phyloP scores from a whole-genome alignment of 2,888 invertebrate species.

The Scaptomyza parva region DNA sequence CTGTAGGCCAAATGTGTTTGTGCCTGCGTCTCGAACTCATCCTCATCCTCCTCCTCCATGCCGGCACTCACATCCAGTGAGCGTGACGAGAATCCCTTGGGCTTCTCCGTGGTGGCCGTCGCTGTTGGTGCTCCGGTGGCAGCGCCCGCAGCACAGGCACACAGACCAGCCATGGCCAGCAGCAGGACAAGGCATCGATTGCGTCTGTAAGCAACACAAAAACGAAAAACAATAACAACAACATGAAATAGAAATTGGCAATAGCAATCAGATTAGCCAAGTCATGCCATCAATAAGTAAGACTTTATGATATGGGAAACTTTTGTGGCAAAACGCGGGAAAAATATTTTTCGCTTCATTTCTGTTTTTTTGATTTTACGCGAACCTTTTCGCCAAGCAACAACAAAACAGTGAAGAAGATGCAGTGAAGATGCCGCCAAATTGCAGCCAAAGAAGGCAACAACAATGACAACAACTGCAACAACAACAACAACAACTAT shows the following conservation, averaged over 20 bases:
- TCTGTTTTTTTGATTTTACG: slow-evolving; percentile 65
- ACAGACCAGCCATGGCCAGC: slow-evolving; percentile 69
- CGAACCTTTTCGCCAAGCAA: slow-evolving; percentile 60
- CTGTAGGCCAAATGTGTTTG: slow-evolving; percentile 83
- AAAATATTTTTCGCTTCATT: too few species aligned
- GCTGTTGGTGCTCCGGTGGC: slow-evolving; percentile 67
- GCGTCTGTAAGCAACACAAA: slow-evolving; percentile 59
- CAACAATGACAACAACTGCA: slow-evolving; percentile 33
- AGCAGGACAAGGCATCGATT: slow-evolving; percentile 66
- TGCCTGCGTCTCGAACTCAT: slow-evolving; percentile 84
- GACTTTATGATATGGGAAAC: slow-evolving; percentile 82
- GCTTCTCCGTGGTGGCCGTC: slow-evolving; percentile 80
- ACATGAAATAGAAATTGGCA: slow-evolving; percentile 40
- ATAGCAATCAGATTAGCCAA: slow-evolving; percentile 63
- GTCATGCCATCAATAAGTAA: slow-evolving; percentile 75
- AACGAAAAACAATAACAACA: slow-evolving; percentile 9
- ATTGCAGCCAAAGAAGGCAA: slow-evolving; percentile 74
- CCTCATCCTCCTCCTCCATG: slow-evolving; percentile 77
- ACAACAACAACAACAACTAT: slow-evolving; percentile 43
- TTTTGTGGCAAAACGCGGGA: slow-evolving; percentile 79
- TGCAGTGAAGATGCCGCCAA: slow-evolving; percentile 72
- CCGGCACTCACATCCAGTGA: slow-evolving; percentile 74
- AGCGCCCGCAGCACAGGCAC: slow-evolving; percentile 69
- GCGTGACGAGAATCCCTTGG: slow-evolving; percentile 82
- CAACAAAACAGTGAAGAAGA: slow-evolving; percentile 24